Base-by-base conservation (phyloP, 2,113 vertebrate species). In the Pelusios castaneus region DNA sequence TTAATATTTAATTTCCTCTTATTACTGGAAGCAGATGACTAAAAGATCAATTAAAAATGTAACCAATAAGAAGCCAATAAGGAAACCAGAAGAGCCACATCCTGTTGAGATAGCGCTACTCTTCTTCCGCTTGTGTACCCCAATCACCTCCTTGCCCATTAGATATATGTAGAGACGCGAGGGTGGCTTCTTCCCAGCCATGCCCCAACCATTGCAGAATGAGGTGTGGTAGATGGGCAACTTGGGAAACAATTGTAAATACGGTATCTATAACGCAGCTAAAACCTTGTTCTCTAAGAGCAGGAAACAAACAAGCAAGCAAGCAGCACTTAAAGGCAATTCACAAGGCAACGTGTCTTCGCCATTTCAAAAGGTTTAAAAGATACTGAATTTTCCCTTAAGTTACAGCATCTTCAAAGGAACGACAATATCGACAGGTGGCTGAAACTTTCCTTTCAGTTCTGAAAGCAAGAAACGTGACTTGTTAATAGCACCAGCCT, bases 1-100 rank as follows among this genome's bases (percentile, higher is more conserved):
- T 98, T 97, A 96, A 96, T 97, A 95, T 95, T 98, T 97, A 95
- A 97, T 98, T 98, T 97, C 97, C 97, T 95, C 89, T 94, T 95
- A 92, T 93, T 94, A 95, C 95, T 93, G 97, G 96, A 96, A 97
- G 96, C 96, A 97, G 97, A 96, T 95, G 95, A 97, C 95, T 97
- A 81, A 83, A 96, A 93, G 97, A 96, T 96, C 97, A 89, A 97
- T 97, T 90, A 95, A 91, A 77, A 43, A 90, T 47, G 78, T 82
- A 94, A 76, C 90, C 88, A 87, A 90, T 92, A 91, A 89, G 88
- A 92, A 83, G 95, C 94, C 77, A 87, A 89, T 51, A 76, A 88
- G 92, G 80, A 93, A 88, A 92, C 91, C 87, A 94, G 92, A 86
- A 91, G 89, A 75, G 63, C 79, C 73, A 41, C 11, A 43, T 78